These are phyloP conservation scores for Cheilosia vulpina DNA, from an alignment of 2,888 invertebrate species.

Conservation along the genomic window DNA sequence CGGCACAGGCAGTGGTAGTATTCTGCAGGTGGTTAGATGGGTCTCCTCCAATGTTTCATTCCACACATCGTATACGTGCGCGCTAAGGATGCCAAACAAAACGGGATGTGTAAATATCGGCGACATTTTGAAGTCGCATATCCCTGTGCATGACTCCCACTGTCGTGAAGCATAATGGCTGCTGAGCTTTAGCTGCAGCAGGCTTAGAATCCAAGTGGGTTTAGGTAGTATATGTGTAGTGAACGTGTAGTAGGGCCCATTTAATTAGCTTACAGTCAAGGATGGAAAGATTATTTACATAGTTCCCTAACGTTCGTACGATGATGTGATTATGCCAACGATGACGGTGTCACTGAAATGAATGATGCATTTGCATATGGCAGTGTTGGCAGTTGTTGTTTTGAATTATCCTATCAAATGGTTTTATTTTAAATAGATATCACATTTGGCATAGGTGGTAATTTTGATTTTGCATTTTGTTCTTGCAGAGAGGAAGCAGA, in stretches of 20 bases:
- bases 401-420: conserved; percentile 19
- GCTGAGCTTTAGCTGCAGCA: conserved; percentile 48
- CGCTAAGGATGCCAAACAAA: conserved; percentile 60
- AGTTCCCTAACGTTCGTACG: conserved; percentile 56
- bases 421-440: conserved; percentile 21
- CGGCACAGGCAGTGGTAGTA: conserved; percentile 39
- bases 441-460: not conserved
- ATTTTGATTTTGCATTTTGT: conserved; percentile 22
- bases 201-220: conserved; percentile 35
- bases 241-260: conserved; percentile 35
- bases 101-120: conserved; percentile 70
- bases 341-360: conserved; percentile 34
- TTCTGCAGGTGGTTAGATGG: conserved; percentile 64
- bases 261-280: conserved; percentile 65
- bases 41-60: conserved; percentile 65
- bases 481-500: conserved; percentile 87
- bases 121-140: conserved; percentile 69
- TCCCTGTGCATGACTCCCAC: conserved; percentile 63
- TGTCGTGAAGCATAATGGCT: conserved; percentile 51
- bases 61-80: conserved; percentile 25
- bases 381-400: conserved; percentile 16
- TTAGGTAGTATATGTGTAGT: conserved; percentile 4
- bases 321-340: conserved; percentile 62
- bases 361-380: conserved; percentile 38
- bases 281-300: conserved; percentile 64